Conservation (phyloP, 1,140 invertebrate genomes). For the Papilio helenus region DNA sequence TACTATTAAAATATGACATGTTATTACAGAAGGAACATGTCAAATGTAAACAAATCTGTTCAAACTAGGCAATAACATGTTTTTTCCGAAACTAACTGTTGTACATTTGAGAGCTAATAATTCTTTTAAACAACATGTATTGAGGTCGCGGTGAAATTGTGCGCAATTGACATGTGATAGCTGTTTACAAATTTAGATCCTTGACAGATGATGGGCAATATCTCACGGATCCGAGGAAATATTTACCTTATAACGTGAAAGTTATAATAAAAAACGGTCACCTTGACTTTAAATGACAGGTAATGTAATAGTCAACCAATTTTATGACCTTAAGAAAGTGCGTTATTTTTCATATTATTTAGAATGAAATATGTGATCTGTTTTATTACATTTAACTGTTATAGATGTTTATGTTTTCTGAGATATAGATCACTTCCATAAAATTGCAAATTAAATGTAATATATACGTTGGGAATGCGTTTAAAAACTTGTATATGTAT, state of each 20-base stretch:
- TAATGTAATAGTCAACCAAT: constrained; percentile 31
- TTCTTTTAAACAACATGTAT: constrained; percentile 29
- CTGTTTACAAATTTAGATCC: constrained; percentile 33
- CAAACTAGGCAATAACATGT: constrained; percentile 32
- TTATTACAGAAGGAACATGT: constrained; percentile 30
- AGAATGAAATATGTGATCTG: constrained; percentile 14
- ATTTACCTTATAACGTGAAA: constrained; percentile 38
- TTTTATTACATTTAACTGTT: constrained; percentile 35
- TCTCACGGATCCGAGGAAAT: constrained; percentile 4
- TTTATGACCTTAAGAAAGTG: constrained; percentile 29
- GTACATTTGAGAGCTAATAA: constrained; percentile 23
- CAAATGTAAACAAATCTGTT: constrained; percentile 32
- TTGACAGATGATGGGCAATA: constrained; percentile 32
- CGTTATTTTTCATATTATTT: constrained; percentile 23
- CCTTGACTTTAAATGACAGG: constrained; percentile 29
- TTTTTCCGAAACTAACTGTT: constrained; percentile 29
- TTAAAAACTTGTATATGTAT: constrained; percentile 28
- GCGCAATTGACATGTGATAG: constrained; percentile 27
- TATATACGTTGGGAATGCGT: constrained; percentile 37
- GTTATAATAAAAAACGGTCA: constrained; percentile 21
- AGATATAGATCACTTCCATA: neutral
- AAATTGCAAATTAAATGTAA: constrained; percentile 36
- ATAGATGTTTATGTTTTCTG: constrained; percentile 8
- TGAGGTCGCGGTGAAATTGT: constrained; percentile 25
- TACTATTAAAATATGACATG: constrained; percentile 32